Conservation (phyloP, 2,797 vertebrate genomes). For the Chlorospingus semifuscus region DNA sequence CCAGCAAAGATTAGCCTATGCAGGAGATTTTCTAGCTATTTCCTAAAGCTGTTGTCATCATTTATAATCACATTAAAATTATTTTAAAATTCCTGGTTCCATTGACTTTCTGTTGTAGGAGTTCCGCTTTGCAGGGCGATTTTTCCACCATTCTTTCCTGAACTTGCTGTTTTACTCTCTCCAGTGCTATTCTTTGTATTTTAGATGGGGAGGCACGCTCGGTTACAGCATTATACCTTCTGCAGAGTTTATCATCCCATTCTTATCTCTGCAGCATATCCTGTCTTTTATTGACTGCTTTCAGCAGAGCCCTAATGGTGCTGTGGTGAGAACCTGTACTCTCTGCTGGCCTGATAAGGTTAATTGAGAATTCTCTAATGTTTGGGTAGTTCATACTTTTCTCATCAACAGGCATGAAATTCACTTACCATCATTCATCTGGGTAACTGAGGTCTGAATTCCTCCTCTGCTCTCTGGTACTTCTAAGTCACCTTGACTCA, state of each 20-base stretch:
- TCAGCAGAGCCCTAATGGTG: background rate
- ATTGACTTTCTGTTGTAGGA: background rate
- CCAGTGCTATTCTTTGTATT: background rate
- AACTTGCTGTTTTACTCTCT: background rate
- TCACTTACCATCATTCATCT: background rate
- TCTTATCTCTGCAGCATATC: conserved; percentile 6
- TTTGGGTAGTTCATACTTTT: background rate
- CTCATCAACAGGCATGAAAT: background rate
- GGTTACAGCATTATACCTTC: background rate
- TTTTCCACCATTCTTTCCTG: background rate
- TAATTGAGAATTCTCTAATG: conserved; percentile 27
- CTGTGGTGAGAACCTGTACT: background rate
- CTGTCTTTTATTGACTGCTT: conserved; percentile 22
- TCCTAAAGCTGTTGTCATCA: background rate
- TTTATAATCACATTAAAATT: background rate
- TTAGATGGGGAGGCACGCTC: background rate
- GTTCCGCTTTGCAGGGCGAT: rapidly evolving
- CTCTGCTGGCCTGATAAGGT: conserved; percentile 16
- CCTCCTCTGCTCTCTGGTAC: background rate
- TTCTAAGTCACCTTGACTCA: conserved; percentile 11
- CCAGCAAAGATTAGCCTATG: background rate
- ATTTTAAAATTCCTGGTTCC: background rate
- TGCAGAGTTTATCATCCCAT: background rate
- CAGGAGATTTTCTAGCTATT: background rate
- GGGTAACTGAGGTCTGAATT: background rate